Evolutionary conservation across 2,113 vertebrate species (phyloP).

Genomic region (Calyptomena viridis): DNA sequence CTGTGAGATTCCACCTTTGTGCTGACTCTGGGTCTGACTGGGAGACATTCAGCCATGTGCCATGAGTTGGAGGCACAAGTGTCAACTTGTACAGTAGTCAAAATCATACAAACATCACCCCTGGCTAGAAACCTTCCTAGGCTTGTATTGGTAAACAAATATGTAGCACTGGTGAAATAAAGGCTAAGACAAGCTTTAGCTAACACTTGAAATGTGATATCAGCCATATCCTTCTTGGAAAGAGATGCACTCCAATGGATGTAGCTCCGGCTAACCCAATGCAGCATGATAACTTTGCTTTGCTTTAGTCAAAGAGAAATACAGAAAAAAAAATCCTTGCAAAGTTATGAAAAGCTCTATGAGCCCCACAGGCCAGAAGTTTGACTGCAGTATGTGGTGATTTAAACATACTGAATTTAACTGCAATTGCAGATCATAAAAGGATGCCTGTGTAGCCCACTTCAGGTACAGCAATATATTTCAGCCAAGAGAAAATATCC

Average conservation of each 20-base stretch:
- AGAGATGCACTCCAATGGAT: not conserved
- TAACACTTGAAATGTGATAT: not conserved
- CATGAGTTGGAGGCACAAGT: accelerated
- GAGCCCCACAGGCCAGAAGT: not conserved
- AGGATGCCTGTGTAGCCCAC: not conserved
- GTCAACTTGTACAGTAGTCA: not conserved
- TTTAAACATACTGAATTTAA: not conserved
- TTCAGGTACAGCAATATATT: not conserved
- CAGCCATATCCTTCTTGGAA: not conserved
- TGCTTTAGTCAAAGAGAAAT: not conserved
- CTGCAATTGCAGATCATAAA: not conserved
- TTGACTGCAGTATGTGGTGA: not conserved
- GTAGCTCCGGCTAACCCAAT: not conserved
- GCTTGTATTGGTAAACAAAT: not conserved
- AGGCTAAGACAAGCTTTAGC: not conserved
- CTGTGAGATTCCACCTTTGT: not conserved
- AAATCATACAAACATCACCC: not conserved
- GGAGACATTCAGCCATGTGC: accelerated
- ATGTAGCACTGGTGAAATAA: not conserved
- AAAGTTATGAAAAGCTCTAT: not conserved
- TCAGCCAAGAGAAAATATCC: not conserved
- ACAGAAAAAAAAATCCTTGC: not conserved
- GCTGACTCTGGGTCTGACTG: accelerated
- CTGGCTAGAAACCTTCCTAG: not conserved
- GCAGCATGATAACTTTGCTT: not conserved